Evolutionary conservation across 1,140 invertebrate species (phyloP).

Genomic region (Solenopsis invicta): DNA sequence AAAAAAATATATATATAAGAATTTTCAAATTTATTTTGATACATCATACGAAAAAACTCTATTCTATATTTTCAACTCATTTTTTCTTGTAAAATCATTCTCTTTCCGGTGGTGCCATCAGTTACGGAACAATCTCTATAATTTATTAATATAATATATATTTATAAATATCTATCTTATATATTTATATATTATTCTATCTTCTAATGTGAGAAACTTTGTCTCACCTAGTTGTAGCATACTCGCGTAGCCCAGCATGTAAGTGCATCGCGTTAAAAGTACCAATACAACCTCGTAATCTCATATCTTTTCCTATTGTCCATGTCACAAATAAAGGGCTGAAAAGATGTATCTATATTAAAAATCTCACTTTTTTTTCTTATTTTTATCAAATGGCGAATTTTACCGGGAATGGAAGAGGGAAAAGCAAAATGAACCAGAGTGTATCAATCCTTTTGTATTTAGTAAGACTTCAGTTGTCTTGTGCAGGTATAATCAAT

Average conservation of each 20-base stretch:
- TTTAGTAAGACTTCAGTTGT: not conserved
- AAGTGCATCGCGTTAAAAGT: conserved; percentile 98
- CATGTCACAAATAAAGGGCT: conserved; percentile 99
- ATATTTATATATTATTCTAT: conserved; percentile 22
- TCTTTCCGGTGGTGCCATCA: too few relatives aligned
- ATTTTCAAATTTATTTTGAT: too few relatives aligned
- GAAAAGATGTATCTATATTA: conserved; percentile 85
- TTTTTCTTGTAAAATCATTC: too few relatives aligned
- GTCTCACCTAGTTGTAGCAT: conserved; percentile 95
- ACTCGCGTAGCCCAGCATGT: conserved; percentile 96
- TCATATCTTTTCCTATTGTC: conserved; percentile 97
- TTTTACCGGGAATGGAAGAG: not conserved
- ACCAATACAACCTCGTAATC: conserved; percentile 97
- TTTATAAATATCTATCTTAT: conserved; percentile 14
- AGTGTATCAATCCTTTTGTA: not conserved
- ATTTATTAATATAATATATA: conserved; percentile 8
- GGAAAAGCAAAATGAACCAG: not conserved
- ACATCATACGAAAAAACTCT: too few relatives aligned
- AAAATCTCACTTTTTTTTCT: conserved; percentile 12
- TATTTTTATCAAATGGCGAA: not conserved
- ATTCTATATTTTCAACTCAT: too few relatives aligned
- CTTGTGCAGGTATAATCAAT: not conserved
- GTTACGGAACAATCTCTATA: too few relatives aligned
- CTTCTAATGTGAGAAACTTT: conserved; percentile 39
- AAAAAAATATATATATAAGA: too few relatives aligned